A percentile compares a stretch with the other conserved stretches of the same genome.
Evolutionary conservation across 2,797 vertebrate genomes (phyloP).

Genomic region (Lagorchestes hirsutus): DNA sequence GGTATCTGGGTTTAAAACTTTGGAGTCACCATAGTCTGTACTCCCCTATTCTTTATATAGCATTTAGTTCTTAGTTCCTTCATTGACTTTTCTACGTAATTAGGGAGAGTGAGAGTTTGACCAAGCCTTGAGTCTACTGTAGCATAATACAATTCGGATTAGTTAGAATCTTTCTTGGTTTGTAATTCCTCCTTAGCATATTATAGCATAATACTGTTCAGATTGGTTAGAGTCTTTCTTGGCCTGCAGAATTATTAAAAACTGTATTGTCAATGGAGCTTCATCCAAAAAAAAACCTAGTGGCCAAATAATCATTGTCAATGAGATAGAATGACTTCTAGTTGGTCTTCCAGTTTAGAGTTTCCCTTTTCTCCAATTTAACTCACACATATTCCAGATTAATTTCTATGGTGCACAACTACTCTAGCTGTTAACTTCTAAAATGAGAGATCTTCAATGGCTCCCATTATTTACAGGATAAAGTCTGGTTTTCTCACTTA

Average conservation of each 20-base stretch:
- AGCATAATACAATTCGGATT: not conserved
- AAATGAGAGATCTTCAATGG: not conserved
- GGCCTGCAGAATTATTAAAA: not conserved
- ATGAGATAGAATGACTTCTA: not conserved
- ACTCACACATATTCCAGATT: not conserved
- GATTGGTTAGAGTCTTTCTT: not conserved
- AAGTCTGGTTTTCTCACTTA: not conserved
- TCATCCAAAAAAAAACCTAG: not conserved
- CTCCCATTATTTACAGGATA: not conserved
- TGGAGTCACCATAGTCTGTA: not conserved
- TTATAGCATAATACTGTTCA: not conserved
- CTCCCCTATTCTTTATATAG: not conserved
- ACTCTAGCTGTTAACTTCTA: not conserved
- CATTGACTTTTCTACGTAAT: not conserved
- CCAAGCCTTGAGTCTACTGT: not conserved
- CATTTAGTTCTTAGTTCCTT: not conserved
- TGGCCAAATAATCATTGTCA: not conserved
- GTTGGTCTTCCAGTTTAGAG: not conserved
- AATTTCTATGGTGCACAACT: not conserved
- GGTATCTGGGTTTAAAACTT: not conserved
- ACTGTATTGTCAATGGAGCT: not conserved
- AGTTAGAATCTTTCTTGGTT: not conserved
- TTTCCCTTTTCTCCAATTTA: not conserved
- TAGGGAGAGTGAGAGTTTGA: not conserved
- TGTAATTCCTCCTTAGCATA: not conserved